Base-by-base conservation (phyloP, 2,888 invertebrate species). In the Tiphia femorata region DNA sequence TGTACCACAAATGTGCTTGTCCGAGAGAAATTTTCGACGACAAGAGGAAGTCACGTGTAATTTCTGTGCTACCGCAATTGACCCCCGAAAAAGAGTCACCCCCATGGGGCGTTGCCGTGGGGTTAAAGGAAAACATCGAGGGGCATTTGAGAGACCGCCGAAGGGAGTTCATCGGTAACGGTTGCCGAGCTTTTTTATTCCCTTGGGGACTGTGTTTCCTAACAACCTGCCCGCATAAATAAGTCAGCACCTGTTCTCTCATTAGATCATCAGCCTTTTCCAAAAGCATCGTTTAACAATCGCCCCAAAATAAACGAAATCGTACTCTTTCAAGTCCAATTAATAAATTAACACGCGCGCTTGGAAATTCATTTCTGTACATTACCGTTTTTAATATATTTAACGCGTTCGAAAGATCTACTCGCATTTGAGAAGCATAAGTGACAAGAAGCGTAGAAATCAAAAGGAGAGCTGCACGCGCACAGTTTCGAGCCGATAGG, bases 141-240 rank as follows among this genome's bases (percentile, higher is more conserved):
- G 49, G 43, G 47, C 49, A 40, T 55, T 16, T 23, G 25, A 25
- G 16, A 8, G 7, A 25, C 54, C 49, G 52, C 16, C 58, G 59
- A 59, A 56, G 55, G 48, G 59, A 59, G 30, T 12, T 27, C 12
- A 37, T 42, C 16, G 25, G 42, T 46, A 56, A 48, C 42, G 44
- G 42, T 56, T 49, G 48, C 38, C 5, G 5, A n/a, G n/a, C 33
- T 5, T 33, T 14, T n/a, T 14, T 10, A 3, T 21, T 58, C 64
- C 57, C 57, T 1, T 14, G 64, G 47, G 64, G 53, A 12, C 42
- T 1, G 19, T 14, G 40, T 8, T 17, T 8, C n/a, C 25, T 33
- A 27, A 30, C 53, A 55, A 64, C 55, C 54, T 58, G 64, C 53
- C 49, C 46, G 55, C 50, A 52, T 61, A 57, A 64, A 64, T 64